These are phyloP conservation scores for Bombycilla garrulus DNA, from an alignment of 2,113 vertebrate species.

Conservation along the genomic window DNA sequence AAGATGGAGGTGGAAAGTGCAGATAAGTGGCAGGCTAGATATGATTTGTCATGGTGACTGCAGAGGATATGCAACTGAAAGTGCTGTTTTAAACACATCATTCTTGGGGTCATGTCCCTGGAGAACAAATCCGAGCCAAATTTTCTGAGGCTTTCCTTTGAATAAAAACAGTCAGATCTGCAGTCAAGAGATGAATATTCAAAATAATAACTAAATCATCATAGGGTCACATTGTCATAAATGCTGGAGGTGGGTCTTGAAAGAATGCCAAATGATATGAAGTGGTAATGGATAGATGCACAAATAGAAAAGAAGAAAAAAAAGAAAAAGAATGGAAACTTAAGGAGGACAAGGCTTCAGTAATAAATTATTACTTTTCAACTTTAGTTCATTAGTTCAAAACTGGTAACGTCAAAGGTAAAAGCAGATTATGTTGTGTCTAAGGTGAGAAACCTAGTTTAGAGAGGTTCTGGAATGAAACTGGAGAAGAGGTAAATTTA, in stretches of 20 bases:
- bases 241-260: neutral
- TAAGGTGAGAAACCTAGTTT: neutral
- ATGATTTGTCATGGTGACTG: neutral
- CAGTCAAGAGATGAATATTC: neutral
- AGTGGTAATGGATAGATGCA: neutral
- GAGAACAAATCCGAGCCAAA: neutral
- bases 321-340: neutral
- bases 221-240: neutral
- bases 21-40: neutral
- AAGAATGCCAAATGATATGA: neutral
- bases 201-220: conserved; percentile 1
- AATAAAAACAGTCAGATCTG: neutral
- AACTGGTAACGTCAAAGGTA: neutral
- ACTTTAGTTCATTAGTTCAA: neutral
- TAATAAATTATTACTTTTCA: neutral
- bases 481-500: neutral
- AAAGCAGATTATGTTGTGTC: neutral
- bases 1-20: conserved; percentile 3
- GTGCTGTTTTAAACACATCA: neutral
- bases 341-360: neutral
- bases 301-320: neutral
- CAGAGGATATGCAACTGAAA: neutral
- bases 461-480: neutral
- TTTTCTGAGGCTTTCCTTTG: neutral
- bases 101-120: neutral